A percentile compares a stretch with the other conserved stretches of the same genome.
These are phyloP conservation scores for Circaetus cinerascens DNA, from an alignment of 2,113 vertebrate species.

Conservation along the genomic window DNA sequence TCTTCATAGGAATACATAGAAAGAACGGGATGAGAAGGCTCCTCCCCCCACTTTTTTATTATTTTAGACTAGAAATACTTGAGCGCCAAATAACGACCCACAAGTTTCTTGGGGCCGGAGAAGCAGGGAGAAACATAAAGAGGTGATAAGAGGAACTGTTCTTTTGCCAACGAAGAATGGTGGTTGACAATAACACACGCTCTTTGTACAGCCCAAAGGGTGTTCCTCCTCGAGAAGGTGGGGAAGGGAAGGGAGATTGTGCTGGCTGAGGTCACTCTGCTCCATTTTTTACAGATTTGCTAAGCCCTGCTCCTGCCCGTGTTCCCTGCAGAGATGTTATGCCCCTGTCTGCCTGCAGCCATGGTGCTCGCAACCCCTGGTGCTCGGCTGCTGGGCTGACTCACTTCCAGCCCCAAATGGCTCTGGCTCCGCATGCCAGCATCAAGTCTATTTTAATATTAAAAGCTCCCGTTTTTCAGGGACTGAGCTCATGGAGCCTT, in stretches of 20 bases:
- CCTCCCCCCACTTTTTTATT: not conserved
- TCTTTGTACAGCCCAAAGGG: not conserved
- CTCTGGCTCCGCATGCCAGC: not conserved
- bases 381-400: not conserved
- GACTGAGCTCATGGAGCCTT: constrained; percentile 26
- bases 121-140: not conserved
- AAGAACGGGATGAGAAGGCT: not conserved
- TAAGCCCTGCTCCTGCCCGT: not conserved
- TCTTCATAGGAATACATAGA: not conserved
- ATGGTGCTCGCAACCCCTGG: not conserved
- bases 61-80: not conserved
- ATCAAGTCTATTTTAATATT: not conserved
- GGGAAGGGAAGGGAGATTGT: not conserved
- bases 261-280: not conserved
- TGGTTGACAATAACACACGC: not conserved
- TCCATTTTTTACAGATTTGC: not conserved
- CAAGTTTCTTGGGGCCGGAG: not conserved
- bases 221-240: not conserved
- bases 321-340: not conserved
- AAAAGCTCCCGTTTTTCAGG: constrained; percentile 36
- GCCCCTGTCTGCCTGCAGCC: not conserved
- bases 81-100: not conserved
- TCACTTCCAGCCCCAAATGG: constrained; percentile 3
- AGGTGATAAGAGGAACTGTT: not conserved
- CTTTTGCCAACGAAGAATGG: not conserved